Base-by-base conservation (phyloP, 2,797 vertebrate genomes). In the Hyperoplus lanceolatus region DNA sequence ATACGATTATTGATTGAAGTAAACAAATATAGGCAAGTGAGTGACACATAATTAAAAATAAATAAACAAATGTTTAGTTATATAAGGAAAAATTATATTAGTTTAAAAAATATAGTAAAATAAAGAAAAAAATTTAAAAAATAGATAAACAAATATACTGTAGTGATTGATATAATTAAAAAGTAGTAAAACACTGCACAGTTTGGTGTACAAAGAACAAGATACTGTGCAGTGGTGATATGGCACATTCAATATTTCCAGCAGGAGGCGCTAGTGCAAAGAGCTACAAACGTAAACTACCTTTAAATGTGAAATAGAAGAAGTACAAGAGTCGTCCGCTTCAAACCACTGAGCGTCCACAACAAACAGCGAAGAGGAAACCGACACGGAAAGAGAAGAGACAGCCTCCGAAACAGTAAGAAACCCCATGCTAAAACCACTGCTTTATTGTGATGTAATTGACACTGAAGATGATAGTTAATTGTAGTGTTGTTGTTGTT, bases 341-440 rank as follows among this genome's bases (percentile, higher is more conserved):
- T 80, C 15, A 62, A 73, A 45, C 43, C 2, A 6, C 29, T 13
- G 45, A 79, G 8, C 16, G 53, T n/a, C 18, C 48, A 53, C 39
- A 80, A 81, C 79, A 81, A 83, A 82, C 69, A 45, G 54, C 38
- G 1, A 16, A 60, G 75, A 82, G 71, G 75, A 75, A 83, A 67
- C 36, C 3, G 21, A 11, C 54, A 38, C 64, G 61, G 64, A 51
- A 42, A 64, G 4, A 16, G 7, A 56, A 29, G 36, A 62, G 7
- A 11, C 42, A 41, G 54, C 14, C 42, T 11, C 9, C 3, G 16
- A 10, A 66, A 68, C 73, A 63, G 84, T 83, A 85, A 87, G 89
- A 0, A 2, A 38, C 9, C 9, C 0, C 3, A 12, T 6, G 1
- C 18, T 0, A 42, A 55, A 38, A 16, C 3, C 21, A 3, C 2